Evolutionary conservation across 2,888 invertebrate species (phyloP).

Genomic region (Phanerotoma sp.): DNA sequence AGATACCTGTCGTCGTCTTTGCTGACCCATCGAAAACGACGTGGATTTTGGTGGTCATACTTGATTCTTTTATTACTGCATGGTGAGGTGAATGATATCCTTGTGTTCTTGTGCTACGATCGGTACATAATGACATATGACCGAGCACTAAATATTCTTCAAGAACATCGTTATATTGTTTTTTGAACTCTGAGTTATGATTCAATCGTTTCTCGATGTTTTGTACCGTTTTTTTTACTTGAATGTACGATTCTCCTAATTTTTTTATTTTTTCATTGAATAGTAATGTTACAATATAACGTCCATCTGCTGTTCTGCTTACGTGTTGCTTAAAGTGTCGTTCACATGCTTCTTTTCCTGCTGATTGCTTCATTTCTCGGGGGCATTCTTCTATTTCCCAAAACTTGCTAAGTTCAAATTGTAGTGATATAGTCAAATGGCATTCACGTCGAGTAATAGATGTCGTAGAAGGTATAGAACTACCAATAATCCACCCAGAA

Average conservation of each 20-base stretch:
- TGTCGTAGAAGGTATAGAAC: neutral
- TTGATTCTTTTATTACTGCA: constrained; percentile 11
- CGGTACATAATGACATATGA: constrained; percentile 16
- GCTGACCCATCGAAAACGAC: constrained; percentile 21
- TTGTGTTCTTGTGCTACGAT: neutral
- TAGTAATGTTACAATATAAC: constrained; percentile 20
- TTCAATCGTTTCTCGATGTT: constrained; percentile 12
- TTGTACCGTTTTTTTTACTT: constrained; percentile 13
- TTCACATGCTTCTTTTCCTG: constrained; percentile 15
- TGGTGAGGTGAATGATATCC: constrained; percentile 20
- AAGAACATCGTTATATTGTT: constrained; percentile 12
- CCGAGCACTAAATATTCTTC: constrained; percentile 7
- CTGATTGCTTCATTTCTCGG: neutral
- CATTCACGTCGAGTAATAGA: neutral
- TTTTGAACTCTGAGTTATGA: constrained; percentile 7
- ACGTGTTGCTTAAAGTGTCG: constrained; percentile 7
- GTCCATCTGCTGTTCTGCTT: neutral
- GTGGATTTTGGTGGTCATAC: constrained; percentile 11
- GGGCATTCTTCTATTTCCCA: constrained; percentile 24
- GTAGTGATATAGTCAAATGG: neutral
- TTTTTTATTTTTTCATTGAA: constrained; percentile 2
- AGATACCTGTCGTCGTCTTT: constrained; percentile 6
- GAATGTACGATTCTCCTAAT: constrained; percentile 17
- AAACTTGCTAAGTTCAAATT: constrained; percentile 10
- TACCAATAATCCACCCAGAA: neutral